phyloP scores from a whole-genome alignment of 1,140 invertebrate species.

The Danaus melanippus region DNA sequence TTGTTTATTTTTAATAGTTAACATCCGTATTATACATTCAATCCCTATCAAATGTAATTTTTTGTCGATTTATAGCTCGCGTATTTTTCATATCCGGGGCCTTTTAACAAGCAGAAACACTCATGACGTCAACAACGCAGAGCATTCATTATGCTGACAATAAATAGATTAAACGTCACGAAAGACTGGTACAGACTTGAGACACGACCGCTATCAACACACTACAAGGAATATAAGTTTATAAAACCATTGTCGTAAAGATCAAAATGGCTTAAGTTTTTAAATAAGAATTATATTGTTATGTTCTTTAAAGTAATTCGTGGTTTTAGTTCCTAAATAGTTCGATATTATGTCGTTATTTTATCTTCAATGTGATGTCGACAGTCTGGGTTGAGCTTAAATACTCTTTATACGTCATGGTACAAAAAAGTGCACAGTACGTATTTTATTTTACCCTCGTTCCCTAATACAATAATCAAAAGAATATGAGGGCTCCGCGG shows the following conservation, averaged over 20 bases:
- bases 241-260: background rate
- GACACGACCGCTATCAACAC: background rate
- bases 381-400: constrained; percentile 1
- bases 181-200: constrained; percentile 5
- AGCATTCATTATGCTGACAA: constrained; percentile 63
- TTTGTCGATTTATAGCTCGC: constrained; percentile 4
- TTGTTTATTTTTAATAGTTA: too few species aligned
- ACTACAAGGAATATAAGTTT: constrained; percentile 2
- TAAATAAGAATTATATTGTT: background rate
- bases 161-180: constrained; percentile 64
- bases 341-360: too few species aligned
- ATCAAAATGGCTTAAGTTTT: background rate
- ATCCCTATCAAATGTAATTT: constrained; percentile 1
- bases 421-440: constrained; percentile 56
- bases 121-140: constrained; percentile 39
- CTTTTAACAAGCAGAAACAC: constrained; percentile 37
- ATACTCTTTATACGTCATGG: constrained; percentile 48
- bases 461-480: constrained; percentile 69
- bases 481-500: constrained; percentile 56
- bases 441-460: constrained; percentile 51
- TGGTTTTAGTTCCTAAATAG: too few species aligned
- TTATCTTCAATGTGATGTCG: too few species aligned
- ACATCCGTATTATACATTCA: too few species aligned
- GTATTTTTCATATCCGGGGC: constrained; percentile 26
- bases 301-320: background rate